A percentile compares a stretch with the other conserved stretches of the same genome.
These are phyloP conservation scores for Aphis gossypii DNA, from an alignment of 1,140 invertebrate genomes.

Conservation along the genomic window DNA sequence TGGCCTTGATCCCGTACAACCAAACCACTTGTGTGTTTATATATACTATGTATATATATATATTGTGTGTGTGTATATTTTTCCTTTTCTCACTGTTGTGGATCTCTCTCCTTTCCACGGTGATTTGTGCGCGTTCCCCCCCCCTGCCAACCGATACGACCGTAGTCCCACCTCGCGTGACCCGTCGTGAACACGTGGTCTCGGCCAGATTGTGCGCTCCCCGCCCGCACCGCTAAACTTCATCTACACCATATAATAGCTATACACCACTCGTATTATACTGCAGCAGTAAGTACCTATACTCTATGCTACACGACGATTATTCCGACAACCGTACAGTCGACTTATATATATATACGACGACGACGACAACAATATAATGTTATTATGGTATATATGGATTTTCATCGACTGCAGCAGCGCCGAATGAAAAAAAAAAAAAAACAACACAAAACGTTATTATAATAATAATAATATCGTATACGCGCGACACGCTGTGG, in stretches of 20 bases:
- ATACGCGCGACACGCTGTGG: background rate
- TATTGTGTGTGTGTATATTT: background rate
- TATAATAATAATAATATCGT: background rate
- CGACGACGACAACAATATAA: background rate
- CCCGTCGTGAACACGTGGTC: slow-evolving; percentile 42
- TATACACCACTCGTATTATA: too few relatives aligned
- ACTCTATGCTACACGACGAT: too few relatives aligned
- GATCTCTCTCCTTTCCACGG: slow-evolving; percentile 26
- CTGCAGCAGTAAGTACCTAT: background rate
- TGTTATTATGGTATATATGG: background rate
- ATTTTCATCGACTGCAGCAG: background rate
- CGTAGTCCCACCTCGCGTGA: background rate
- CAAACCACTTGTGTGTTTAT: slow-evolving; percentile 44
- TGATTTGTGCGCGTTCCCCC: slow-evolving; percentile 39
- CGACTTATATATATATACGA: background rate
- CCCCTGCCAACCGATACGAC: background rate
- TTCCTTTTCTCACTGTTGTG: background rate
- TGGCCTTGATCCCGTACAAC: slow-evolving; percentile 56
- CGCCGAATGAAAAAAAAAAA: background rate
- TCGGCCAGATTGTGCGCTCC: slow-evolving; percentile 43
- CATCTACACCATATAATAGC: background rate
- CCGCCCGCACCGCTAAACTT: slow-evolving; percentile 14
- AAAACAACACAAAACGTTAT: background rate
- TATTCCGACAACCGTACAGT: background rate
- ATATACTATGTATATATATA: background rate